phyloP scores from a whole-genome alignment of 2,888 invertebrate species.

The Linnaemya tessellans region DNA sequence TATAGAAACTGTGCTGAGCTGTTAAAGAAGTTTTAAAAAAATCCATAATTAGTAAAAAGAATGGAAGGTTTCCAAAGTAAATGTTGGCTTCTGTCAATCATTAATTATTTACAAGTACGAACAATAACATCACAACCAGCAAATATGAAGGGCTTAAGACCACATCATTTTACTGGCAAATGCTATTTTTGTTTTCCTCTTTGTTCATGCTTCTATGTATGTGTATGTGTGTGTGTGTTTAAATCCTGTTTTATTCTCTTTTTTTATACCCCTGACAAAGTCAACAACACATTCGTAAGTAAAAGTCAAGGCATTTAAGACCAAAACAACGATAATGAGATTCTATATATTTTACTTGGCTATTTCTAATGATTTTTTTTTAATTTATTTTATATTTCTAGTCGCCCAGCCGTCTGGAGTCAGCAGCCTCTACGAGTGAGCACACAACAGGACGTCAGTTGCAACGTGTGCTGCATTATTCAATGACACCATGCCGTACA shows the following conservation, averaged over 20 bases:
- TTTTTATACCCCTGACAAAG: conserved; percentile 1
- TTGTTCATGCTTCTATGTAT: conserved; percentile 1
- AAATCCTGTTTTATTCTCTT: neutral
- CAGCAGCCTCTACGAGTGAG: conserved; percentile 77
- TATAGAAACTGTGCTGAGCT: conserved; percentile 15
- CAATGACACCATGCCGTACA: conserved; percentile 82
- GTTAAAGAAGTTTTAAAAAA: conserved; percentile 7
- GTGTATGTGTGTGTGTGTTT: conserved; percentile 2
- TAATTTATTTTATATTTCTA: conserved; percentile 71
- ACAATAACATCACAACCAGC: conserved; percentile 7
- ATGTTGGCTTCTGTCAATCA: conserved; percentile 15
- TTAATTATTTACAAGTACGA: conserved; percentile 51
- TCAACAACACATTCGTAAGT: conserved; percentile 52
- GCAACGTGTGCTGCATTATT: conserved; percentile 82
- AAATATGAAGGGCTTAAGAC: conserved; percentile 8
- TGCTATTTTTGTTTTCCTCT: conserved; percentile 25
- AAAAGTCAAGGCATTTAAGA: conserved; percentile 57
- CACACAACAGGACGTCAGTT: conserved; percentile 83
- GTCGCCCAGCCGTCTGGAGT: conserved; percentile 82
- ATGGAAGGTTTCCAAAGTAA: neutral
- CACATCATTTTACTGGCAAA: neutral
- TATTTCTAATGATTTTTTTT: conserved; percentile 22
- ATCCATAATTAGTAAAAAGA: neutral
- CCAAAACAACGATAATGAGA: conserved; percentile 31
- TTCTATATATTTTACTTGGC: conserved; percentile 31